phyloP scores from a whole-genome alignment of 1,140 invertebrate species.

The Copidosoma floridanum region DNA sequence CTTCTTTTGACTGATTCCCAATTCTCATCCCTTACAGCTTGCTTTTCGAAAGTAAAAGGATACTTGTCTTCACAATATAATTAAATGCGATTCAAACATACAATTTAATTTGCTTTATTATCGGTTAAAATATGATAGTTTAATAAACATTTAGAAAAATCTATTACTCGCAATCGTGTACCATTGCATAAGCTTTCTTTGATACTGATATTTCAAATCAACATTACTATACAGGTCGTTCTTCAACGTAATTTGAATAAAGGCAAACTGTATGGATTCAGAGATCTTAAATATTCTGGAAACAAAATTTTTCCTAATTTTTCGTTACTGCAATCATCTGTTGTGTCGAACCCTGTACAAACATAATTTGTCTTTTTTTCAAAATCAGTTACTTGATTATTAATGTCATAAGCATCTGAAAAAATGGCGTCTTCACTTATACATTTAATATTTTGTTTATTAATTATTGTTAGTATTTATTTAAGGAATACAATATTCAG shows the following conservation, averaged over 20 bases:
- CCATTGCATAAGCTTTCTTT: slow-evolving; percentile 15
- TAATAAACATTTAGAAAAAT: slow-evolving; percentile 12
- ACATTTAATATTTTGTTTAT: not conserved
- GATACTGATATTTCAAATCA: slow-evolving; percentile 27
- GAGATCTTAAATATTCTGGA: slow-evolving; percentile 16
- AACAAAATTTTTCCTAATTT: slow-evolving; percentile 5
- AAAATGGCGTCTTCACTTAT: slow-evolving; percentile 2
- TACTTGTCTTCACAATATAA: slow-evolving; percentile 31
- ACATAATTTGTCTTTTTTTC: slow-evolving; percentile 10
- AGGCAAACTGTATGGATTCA: slow-evolving; percentile 4
- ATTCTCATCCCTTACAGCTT: too few species aligned
- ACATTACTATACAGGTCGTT: slow-evolving; percentile 29
- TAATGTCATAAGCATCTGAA: slow-evolving; percentile 12
- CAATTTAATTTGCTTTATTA: not conserved
- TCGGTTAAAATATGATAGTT: slow-evolving; percentile 23
- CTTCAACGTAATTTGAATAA: slow-evolving; percentile 22
- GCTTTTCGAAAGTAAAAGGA: slow-evolving; percentile 40
- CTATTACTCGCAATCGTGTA: slow-evolving; percentile 24
- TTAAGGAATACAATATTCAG: too few species aligned
- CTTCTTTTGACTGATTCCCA: too few species aligned
- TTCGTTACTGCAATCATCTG: slow-evolving; percentile 7
- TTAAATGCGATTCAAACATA: slow-evolving; percentile 13
- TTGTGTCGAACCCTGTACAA: slow-evolving; percentile 13
- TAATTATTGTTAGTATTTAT: not conserved
- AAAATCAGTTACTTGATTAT: slow-evolving; percentile 13